Conservation (phyloP, 2,888 invertebrate genomes). For the Drosophila quinaria region DNA sequence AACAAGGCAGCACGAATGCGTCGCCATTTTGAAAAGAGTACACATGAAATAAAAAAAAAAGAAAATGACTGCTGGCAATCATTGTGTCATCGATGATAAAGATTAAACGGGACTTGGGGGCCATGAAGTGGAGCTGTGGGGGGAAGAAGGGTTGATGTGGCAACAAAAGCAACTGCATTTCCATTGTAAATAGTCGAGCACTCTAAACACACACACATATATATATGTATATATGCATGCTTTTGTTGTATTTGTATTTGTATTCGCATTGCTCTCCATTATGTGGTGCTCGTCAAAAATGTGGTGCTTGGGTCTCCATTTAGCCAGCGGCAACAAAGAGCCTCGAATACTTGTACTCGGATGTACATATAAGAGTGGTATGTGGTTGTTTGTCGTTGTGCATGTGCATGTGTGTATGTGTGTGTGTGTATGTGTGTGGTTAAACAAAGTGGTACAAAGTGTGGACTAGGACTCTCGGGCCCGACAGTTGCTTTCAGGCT, state of each 20-base stretch:
- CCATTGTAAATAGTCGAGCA: constrained; percentile 79
- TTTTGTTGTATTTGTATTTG: constrained; percentile 35
- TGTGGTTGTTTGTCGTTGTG: constrained; percentile 12
- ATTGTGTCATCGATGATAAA: constrained; percentile 81
- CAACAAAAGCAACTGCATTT: constrained; percentile 73
- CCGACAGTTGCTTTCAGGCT: constrained; percentile 38
- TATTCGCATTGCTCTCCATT: constrained; percentile 61
- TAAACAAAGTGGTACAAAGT: constrained; percentile 77
- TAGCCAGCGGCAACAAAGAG: constrained; percentile 45
- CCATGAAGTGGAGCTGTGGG: constrained; percentile 6
- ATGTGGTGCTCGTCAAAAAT: constrained; percentile 57
- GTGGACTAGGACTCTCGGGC: constrained; percentile 62
- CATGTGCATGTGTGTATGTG: constrained; percentile 28
- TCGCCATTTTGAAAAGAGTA: constrained; percentile 71
- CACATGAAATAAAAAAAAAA: constrained; percentile 29
- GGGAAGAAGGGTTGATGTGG: background rate
- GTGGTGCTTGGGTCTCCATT: constrained; percentile 53
- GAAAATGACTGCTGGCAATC: constrained; percentile 69
- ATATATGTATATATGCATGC: background rate
- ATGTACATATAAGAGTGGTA: constrained; percentile 26
- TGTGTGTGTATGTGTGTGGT: constrained; percentile 53
- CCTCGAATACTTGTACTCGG: constrained; percentile 28
- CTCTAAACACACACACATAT: constrained; percentile 33
- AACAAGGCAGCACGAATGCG: constrained; percentile 1
- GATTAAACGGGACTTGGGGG: constrained; percentile 47